Evolutionary conservation across 2,797 vertebrate species (phyloP).

Genomic region (Manis crassicaudata): DNA sequence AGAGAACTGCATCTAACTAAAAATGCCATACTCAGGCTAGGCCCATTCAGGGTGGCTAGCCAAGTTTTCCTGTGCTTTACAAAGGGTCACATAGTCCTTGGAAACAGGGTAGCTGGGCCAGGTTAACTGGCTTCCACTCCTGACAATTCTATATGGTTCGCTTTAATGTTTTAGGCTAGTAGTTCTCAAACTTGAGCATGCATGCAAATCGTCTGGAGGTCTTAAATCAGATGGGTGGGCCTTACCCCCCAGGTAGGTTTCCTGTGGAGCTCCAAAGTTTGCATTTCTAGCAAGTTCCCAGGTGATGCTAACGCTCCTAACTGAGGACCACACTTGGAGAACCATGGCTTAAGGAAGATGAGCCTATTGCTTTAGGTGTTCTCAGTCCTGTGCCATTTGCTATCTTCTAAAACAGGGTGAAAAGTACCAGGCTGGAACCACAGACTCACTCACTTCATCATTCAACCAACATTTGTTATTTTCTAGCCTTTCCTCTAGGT

Average conservation of each 20-base stretch:
- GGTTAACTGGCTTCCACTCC: background rate
- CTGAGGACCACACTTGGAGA: background rate
- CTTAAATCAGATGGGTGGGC: background rate
- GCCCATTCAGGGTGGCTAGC: background rate
- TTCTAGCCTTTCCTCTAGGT: background rate
- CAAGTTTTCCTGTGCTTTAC: background rate
- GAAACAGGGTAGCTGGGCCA: background rate
- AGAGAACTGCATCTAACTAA: background rate
- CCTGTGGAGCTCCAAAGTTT: background rate
- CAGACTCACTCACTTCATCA: background rate
- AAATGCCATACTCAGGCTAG: background rate
- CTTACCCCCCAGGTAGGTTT: background rate
- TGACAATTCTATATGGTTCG: background rate
- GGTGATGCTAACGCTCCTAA: background rate
- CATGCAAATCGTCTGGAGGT: background rate
- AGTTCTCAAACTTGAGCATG: background rate
- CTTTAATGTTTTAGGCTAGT: background rate
- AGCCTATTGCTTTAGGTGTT: background rate
- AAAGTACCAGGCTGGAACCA: background rate
- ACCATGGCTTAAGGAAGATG: background rate
- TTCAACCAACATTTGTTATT: background rate
- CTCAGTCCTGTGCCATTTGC: background rate
- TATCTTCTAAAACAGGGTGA: background rate
- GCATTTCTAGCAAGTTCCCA: background rate
- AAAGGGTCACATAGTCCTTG: background rate